Conservation (phyloP, 92 coral and sea anemone species). For the Palythoa grandiflora region DNA sequence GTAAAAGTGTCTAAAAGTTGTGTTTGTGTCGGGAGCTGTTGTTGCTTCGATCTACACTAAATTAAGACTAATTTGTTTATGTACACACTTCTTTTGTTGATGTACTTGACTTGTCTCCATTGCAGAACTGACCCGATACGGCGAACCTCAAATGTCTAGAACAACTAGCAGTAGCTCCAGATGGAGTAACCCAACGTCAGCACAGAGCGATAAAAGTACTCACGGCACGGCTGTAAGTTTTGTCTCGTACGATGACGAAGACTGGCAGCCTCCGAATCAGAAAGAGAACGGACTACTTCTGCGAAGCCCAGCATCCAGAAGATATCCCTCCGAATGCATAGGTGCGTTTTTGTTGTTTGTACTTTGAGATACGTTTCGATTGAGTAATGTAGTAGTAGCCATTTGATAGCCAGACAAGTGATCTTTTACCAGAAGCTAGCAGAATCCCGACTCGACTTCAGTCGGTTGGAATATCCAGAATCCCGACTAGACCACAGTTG, state of each 20-base stretch:
- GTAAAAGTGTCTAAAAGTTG: no score
- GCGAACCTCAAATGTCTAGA: not conserved
- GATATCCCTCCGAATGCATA: constrained; percentile 70
- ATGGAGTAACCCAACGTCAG: not conserved
- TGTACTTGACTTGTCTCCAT: not conserved
- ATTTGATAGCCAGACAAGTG: no score
- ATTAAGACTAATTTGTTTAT: no score
- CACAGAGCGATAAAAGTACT: not conserved
- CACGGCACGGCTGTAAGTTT: not conserved
- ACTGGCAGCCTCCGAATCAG: constrained; percentile 25
- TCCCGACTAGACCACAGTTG: no score
- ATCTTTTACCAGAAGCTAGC: no score
- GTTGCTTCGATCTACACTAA: no score
- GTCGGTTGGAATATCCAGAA: no score
- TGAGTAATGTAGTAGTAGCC: no score
- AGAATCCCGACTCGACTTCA: no score
- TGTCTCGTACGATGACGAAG: constrained; percentile 16
- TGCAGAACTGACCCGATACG: not conserved
- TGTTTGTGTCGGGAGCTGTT: no score
- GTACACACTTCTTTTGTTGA: not conserved
- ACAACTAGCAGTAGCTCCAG: not conserved
- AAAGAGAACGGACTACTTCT: constrained; percentile 27
- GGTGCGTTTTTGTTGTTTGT: constrained; percentile 40
- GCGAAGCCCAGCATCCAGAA: constrained; percentile 81
- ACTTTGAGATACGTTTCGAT: no score